Evolutionary conservation across 2,797 vertebrate species (phyloP).

Genomic region (Glyptemys insculpta): DNA sequence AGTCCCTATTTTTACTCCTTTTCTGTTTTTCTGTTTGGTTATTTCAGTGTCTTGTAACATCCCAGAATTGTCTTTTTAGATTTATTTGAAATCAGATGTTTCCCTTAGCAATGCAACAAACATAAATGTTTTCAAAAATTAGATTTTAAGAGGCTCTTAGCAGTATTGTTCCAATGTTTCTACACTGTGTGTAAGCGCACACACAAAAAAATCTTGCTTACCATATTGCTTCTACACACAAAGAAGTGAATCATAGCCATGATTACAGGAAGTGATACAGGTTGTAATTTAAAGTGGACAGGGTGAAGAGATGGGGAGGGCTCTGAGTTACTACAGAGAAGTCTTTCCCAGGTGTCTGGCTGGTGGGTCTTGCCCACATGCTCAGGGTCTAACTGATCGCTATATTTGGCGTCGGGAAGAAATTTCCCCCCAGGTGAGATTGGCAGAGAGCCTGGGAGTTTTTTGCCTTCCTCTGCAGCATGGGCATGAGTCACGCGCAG

Average conservation of each 20-base stretch:
- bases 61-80: conserved; percentile 38
- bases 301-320: not conserved
- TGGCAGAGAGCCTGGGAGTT: no score
- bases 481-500: no score
- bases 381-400: no score
- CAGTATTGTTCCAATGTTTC: not conserved
- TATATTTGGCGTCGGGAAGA: no score
- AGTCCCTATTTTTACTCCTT: conserved; percentile 70
- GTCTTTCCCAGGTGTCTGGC: no score
- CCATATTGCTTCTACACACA: not conserved
- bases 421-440: no score
- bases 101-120: conserved; percentile 20
- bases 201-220: not conserved
- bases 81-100: conserved; percentile 51
- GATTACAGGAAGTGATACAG: not conserved
- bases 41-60: conserved; percentile 58
- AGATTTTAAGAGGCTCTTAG: not conserved
- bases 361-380: no score
- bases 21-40: conserved; percentile 66
- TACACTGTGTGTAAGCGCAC: not conserved
- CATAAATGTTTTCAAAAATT: not conserved
- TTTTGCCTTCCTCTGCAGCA: no score
- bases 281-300: not conserved
- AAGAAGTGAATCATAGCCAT: not conserved
- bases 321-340: not conserved